A percentile compares a stretch with the other conserved stretches of the same genome.
These are phyloP conservation scores for Diorhabda carinulata DNA, from an alignment of 1,140 invertebrate species.

Conservation along the genomic window DNA sequence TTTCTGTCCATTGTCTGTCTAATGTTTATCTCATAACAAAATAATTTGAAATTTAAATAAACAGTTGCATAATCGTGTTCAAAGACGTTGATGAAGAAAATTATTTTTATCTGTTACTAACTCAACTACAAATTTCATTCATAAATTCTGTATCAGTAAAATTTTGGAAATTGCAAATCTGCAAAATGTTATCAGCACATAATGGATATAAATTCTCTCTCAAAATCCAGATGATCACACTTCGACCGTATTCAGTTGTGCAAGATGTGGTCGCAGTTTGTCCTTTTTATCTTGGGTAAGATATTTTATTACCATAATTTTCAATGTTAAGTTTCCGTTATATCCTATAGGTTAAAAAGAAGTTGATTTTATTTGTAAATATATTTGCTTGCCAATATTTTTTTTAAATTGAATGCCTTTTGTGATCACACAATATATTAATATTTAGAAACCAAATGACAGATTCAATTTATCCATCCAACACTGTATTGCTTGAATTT, in stretches of 20 bases:
- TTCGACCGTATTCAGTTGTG: not conserved
- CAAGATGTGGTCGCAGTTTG: slow-evolving; percentile 35
- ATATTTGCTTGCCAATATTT: too few relatives aligned
- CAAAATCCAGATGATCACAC: not conserved
- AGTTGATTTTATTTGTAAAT: slow-evolving; percentile 1
- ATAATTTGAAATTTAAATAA: too few relatives aligned
- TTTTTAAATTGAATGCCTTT: too few relatives aligned
- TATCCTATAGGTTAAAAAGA: not conserved
- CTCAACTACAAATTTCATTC: not conserved
- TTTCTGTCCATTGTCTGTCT: too few relatives aligned
- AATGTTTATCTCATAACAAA: too few relatives aligned
- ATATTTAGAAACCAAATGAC: too few relatives aligned
- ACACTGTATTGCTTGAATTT: too few relatives aligned
- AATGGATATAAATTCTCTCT: not conserved
- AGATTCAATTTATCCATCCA: too few relatives aligned
- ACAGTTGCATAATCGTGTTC: too few relatives aligned
- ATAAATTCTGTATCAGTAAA: not conserved
- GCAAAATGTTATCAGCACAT: not conserved
- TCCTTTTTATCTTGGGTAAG: slow-evolving; percentile 35
- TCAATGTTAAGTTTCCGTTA: not conserved
- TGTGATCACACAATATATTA: too few relatives aligned
- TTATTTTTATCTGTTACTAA: too few relatives aligned
- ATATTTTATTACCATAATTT: slow-evolving; percentile 13
- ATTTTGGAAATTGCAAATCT: not conserved
- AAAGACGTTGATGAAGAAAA: too few relatives aligned